Conservation (phyloP, 2,113 vertebrate species). For the Dicaeum eximium region DNA sequence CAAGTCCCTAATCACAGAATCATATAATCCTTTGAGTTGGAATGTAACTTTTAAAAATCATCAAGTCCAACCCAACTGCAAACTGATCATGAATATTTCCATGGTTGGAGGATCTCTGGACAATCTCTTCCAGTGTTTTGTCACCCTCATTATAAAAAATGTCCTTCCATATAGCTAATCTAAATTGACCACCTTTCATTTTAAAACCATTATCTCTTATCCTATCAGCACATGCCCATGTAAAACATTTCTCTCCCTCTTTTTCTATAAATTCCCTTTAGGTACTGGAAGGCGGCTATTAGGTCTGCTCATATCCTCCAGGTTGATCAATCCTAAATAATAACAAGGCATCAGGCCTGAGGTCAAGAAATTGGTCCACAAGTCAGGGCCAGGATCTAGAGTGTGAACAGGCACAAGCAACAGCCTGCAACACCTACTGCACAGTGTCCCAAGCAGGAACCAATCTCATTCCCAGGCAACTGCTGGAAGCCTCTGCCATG, state of each 20-base stretch:
- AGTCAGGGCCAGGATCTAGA: neutral
- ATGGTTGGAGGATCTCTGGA: neutral
- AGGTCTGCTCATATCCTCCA: fast-evolving
- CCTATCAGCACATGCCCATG: neutral
- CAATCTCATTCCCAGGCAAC: neutral
- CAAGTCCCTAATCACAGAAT: neutral
- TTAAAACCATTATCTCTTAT: neutral
- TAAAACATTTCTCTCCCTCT: neutral
- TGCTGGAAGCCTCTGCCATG: neutral
- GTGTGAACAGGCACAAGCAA: neutral
- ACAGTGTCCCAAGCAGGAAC: neutral
- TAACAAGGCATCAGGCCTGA: neutral
- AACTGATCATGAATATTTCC: neutral
- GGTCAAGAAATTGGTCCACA: neutral
- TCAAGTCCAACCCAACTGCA: neutral
- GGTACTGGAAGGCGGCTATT: neutral
- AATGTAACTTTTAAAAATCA: neutral
- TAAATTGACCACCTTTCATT: neutral
- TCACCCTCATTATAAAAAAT: neutral
- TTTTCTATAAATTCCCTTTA: neutral
- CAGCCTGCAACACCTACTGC: neutral
- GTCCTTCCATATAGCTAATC: neutral
- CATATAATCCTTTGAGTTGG: neutral
- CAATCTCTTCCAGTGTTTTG: neutral
- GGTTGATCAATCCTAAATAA: neutral